A percentile compares a stretch with the other conserved stretches of the same genome.
Evolutionary conservation across 2,113 vertebrate species (phyloP).

Genomic region (Sturnira hondurensis): DNA sequence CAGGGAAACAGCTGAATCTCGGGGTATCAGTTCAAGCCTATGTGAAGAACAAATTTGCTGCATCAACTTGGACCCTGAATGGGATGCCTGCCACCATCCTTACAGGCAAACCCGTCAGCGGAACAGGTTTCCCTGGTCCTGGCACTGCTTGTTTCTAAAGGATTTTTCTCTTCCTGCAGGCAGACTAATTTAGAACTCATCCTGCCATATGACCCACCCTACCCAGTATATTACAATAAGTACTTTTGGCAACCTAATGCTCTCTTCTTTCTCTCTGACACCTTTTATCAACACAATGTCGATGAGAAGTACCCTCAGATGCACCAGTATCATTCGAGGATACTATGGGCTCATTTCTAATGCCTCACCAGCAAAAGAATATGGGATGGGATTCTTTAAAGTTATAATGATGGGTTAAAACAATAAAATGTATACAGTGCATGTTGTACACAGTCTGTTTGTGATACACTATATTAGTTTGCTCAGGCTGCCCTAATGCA

Average conservation of each 20-base stretch:
- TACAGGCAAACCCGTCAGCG: not conserved
- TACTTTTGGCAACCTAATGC: not conserved
- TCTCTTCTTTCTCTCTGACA: not conserved
- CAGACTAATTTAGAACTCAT: not conserved
- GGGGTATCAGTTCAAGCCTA: not conserved
- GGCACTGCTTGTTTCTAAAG: not conserved
- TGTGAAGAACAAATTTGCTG: not conserved
- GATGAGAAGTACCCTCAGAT: not conserved
- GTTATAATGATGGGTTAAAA: not conserved
- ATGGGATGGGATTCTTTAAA: not conserved
- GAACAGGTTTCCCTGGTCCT: not conserved
- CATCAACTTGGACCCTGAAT: not conserved
- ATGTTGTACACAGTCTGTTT: not conserved
- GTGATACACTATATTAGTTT: not conserved
- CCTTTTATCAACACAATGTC: not conserved
- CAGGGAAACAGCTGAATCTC: not conserved
- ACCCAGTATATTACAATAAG: not conserved
- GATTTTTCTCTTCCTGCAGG: not conserved
- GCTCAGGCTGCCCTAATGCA: not conserved
- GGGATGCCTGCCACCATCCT: not conserved
- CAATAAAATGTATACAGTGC: not conserved
- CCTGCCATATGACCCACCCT: not conserved
- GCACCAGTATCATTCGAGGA: not conserved
- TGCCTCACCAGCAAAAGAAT: not conserved
- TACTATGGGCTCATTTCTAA: not conserved